phyloP scores from a whole-genome alignment of 2,113 vertebrate genomes.

The Nannobrachium achirus region DNA sequence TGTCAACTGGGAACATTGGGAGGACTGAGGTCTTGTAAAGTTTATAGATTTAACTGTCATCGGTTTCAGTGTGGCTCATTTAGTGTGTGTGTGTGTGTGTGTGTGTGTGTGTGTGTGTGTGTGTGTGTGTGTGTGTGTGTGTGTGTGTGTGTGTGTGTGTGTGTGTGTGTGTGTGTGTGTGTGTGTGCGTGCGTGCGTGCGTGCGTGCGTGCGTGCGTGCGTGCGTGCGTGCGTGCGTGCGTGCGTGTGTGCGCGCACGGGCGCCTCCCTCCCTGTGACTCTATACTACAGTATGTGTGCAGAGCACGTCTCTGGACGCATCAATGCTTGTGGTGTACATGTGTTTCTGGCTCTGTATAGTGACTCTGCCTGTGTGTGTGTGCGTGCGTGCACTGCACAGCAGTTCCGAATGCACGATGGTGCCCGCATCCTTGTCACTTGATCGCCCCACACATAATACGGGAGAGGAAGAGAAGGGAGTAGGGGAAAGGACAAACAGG shows the following conservation, averaged over 20 bases:
- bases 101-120: constrained; percentile 15
- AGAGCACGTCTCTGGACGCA: no score
- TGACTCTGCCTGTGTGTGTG: constrained; percentile 10
- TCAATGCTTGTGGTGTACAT: neutral
- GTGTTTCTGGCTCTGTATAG: neutral
- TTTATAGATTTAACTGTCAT: constrained; percentile 38
- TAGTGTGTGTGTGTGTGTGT: neutral
- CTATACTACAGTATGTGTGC: constrained; percentile 4
- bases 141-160: neutral
- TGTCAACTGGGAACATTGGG: constrained; percentile 17
- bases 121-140: constrained; percentile 6
- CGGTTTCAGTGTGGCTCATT: neutral
- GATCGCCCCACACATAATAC: constrained; percentile 4
- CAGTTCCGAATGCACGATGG: constrained; percentile 37
- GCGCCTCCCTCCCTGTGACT: no score
- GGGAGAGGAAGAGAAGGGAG: constrained; percentile 4
- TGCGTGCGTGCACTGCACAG: constrained; percentile 9
- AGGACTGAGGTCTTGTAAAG: constrained; percentile 11
- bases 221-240: neutral
- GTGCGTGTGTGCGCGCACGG: neutral
- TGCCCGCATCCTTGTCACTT: constrained; percentile 14
- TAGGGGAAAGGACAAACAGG: neutral
- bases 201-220: neutral
- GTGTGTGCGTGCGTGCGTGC: neutral
- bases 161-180: neutral